Percentiles rank a stretch among this genome's conserved stretches.
Conservation (phyloP, 2,888 invertebrate genomes). For the Tetragonula carbonaria region DNA sequence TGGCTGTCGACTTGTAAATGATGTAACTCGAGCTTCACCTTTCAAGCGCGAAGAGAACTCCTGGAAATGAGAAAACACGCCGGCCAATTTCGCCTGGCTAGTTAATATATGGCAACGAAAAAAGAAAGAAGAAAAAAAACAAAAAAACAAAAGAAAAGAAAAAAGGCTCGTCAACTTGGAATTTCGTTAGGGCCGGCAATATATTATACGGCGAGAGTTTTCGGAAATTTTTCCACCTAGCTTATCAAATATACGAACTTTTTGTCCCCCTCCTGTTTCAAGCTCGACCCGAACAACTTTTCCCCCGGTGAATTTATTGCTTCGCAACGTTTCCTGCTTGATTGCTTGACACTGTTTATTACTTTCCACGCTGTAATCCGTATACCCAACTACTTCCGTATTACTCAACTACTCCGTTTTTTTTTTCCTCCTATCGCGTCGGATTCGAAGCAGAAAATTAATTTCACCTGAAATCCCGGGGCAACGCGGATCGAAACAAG, state of each 20-base stretch:
- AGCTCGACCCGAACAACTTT: conserved; percentile 7
- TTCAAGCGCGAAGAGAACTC: background rate
- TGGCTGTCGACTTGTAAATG: conserved; percentile 5
- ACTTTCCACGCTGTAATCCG: background rate
- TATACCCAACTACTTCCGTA: background rate
- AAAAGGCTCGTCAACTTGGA: conserved; percentile 9
- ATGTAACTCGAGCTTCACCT: background rate
- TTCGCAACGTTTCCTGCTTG: background rate
- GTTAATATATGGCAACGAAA: background rate
- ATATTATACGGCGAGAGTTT: conserved; percentile 3
- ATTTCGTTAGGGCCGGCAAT: conserved; percentile 15
- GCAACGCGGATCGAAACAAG: background rate
- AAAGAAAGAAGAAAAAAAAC: too few relatives aligned
- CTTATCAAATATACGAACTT: conserved; percentile 36
- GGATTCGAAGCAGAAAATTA: background rate
- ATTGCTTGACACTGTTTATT: conserved; percentile 13
- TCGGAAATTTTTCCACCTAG: background rate
- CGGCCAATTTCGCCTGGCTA: background rate
- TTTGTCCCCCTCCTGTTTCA: conserved; percentile 1
- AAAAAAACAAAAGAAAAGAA: background rate
- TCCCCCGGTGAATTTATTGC: conserved; percentile 17
- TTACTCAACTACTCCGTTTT: background rate
- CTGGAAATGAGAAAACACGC: background rate
- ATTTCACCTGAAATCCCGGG: background rate
- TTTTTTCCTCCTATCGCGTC: background rate